phyloP scores from a whole-genome alignment of 2,888 invertebrate genomes.

The Dasypolia templi region DNA sequence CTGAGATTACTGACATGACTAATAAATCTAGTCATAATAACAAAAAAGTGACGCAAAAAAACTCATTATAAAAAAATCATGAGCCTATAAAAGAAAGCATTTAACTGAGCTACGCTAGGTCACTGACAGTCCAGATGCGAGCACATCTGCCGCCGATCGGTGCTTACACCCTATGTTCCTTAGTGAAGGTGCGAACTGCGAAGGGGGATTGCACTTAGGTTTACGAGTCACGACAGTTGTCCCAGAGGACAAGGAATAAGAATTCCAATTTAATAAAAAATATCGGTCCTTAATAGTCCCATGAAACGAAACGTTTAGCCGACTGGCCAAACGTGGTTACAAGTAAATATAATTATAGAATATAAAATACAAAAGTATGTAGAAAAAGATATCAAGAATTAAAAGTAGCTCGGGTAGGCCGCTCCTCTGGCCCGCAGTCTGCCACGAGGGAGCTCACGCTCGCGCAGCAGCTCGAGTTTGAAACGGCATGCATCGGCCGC shows the following conservation, averaged over 20 bases:
- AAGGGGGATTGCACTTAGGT: constrained; percentile 54
- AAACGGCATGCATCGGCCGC: too few species aligned
- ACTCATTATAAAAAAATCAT: constrained; percentile 15
- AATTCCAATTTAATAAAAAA: neutral
- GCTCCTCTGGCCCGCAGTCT: too few species aligned
- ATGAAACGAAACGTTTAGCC: too few species aligned
- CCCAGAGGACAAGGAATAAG: constrained; percentile 23
- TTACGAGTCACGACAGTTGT: constrained; percentile 48
- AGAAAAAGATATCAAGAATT: too few species aligned
- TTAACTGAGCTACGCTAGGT: constrained; percentile 61
- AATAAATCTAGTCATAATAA: neutral
- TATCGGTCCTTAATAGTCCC: neutral
- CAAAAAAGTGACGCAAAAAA: neutral
- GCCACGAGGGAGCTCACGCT: too few species aligned
- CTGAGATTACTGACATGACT: neutral
- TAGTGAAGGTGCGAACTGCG: constrained; percentile 41
- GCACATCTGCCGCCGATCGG: constrained; percentile 75
- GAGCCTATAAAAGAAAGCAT: constrained; percentile 61
- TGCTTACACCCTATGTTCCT: constrained; percentile 70
- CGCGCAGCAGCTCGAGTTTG: too few species aligned
- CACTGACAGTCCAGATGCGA: constrained; percentile 73
- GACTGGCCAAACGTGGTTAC: too few species aligned
- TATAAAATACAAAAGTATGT: too few species aligned
- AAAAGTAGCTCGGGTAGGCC: too few species aligned
- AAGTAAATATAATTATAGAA: too few species aligned